These are phyloP conservation scores for Yponomeuta sedellus DNA, from an alignment of 2,888 invertebrate genomes.

Conservation along the genomic window DNA sequence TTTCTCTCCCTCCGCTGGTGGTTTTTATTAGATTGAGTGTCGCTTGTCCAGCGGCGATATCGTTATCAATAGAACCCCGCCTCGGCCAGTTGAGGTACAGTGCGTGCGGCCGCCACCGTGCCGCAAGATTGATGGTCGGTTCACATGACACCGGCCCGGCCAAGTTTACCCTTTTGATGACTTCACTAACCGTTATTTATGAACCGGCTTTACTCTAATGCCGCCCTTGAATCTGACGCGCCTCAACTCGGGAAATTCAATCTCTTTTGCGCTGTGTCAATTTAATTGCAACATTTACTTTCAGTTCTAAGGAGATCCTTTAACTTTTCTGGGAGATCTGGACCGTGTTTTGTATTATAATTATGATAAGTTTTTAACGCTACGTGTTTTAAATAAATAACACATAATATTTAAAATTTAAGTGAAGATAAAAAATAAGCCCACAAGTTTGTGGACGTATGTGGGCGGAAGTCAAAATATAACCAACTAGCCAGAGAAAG, in stretches of 20 bases:
- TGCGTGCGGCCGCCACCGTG: constrained; percentile 4
- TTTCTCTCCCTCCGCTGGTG: not conserved
- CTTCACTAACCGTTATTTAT: constrained; percentile 73
- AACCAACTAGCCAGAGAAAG: not conserved
- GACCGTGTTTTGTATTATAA: too few relatives aligned
- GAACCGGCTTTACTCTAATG: constrained; percentile 57
- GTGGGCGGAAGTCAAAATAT: constrained; percentile 5
- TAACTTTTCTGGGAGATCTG: too few relatives aligned
- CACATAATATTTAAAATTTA: not conserved
- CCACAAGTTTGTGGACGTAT: not conserved
- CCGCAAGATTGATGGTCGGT: constrained; percentile 66
- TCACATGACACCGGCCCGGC: constrained; percentile 69
- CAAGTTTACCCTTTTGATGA: constrained; percentile 68
- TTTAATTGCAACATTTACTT: not conserved
- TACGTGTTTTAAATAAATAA: too few relatives aligned
- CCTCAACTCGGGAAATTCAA: not conserved
- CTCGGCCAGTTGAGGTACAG: not conserved
- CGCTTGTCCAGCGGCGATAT: not conserved
- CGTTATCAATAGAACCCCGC: not conserved
- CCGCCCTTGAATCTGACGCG: constrained; percentile 23
- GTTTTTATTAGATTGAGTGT: constrained; percentile 6
- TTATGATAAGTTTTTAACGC: too few relatives aligned
- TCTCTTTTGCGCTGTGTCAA: not conserved
- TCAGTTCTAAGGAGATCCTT: too few relatives aligned
- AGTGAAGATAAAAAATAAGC: not conserved